Conservation (phyloP, 1,140 invertebrate genomes). For the Oscheius sp. region DNA sequence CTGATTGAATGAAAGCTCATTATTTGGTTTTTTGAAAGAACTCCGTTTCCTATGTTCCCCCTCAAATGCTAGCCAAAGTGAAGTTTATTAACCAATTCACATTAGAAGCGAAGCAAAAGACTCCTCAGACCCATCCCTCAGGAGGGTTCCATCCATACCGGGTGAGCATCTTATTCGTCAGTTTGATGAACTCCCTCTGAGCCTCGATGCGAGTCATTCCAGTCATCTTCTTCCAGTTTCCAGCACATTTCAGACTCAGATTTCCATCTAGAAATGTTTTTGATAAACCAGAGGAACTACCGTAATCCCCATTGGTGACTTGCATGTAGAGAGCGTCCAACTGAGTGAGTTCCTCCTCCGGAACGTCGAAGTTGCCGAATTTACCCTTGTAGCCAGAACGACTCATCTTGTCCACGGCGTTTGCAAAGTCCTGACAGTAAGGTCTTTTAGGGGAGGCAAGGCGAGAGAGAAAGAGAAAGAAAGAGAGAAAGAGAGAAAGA, state of each 20-base stretch:
- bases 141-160: slow-evolving; percentile 45
- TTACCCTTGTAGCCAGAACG: slow-evolving; percentile 42
- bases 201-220: slow-evolving; percentile 34
- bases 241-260: slow-evolving; percentile 13
- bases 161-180: slow-evolving; percentile 35
- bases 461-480: too few relatives aligned
- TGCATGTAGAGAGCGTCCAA: slow-evolving; percentile 37
- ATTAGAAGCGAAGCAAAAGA: too few relatives aligned
- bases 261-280: slow-evolving; percentile 37
- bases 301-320: slow-evolving; percentile 39
- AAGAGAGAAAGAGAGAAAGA: slow-evolving; percentile 8
- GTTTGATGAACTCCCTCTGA: slow-evolving; percentile 38
- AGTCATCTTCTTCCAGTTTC: slow-evolving; percentile 36
- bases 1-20: too few relatives aligned
- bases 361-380: slow-evolving; percentile 41
- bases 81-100: too few relatives aligned
- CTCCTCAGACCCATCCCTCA: slow-evolving; percentile 38
- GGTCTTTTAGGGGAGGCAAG: neutral
- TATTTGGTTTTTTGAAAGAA: too few relatives aligned
- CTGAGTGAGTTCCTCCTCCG: slow-evolving; percentile 19
- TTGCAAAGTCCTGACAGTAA: slow-evolving; percentile 41
- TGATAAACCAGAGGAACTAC: neutral
- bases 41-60: too few relatives aligned
- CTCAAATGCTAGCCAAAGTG: too few relatives aligned
- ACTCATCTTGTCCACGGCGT: slow-evolving; percentile 44